Base-by-base conservation (phyloP, 2,888 invertebrate species). In the Phengaris alcon region DNA sequence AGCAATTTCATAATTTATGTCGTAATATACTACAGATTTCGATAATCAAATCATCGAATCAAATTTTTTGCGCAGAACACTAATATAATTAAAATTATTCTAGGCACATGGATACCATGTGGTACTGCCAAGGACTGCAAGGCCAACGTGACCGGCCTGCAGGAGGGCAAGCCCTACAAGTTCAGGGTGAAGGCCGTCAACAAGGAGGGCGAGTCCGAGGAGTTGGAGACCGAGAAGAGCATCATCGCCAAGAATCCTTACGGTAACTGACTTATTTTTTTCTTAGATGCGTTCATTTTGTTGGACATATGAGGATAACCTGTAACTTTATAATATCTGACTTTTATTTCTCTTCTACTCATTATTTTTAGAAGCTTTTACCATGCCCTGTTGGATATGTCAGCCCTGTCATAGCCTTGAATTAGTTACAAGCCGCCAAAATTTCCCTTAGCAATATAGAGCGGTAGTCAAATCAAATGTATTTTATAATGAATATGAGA, bases 241-340 rank as follows among this genome's bases (percentile, higher is more conserved):
- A 98, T 99, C 79, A 96, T 99, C 82, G 99, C 99, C 76, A 99
- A 99, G 92, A 99, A 99, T 97, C 99, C 99, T 79, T 99, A 97
- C 90, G 99, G 97, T 97, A 87, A 93, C 94, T 87, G 54, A 48
- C 7, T 4, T 35, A 35, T 35, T 35, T 4, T 4, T 35, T 35
- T 35, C 35, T 35, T 35, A 35, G 35, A 35, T 35, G 35, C 35
- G 35, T 35, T 35, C 3, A 35, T 35, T 35, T 35, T 35, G 35
- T 35, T 4, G 35, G 35, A 35, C 2, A 35, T 35, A 4, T 3
- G 35, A 35, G 35, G 35, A 3, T 3, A 3, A 4, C 35, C 35
- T 35, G 35, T 35, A 48, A 48, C 48, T 48, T 48, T 8, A 7
- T 8, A 7, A 52, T 4, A 10, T 10, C 12, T 52, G 52, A 10